Evolutionary conservation across 2,113 vertebrate species (phyloP).

Genomic region (Bufo bufo): DNA sequence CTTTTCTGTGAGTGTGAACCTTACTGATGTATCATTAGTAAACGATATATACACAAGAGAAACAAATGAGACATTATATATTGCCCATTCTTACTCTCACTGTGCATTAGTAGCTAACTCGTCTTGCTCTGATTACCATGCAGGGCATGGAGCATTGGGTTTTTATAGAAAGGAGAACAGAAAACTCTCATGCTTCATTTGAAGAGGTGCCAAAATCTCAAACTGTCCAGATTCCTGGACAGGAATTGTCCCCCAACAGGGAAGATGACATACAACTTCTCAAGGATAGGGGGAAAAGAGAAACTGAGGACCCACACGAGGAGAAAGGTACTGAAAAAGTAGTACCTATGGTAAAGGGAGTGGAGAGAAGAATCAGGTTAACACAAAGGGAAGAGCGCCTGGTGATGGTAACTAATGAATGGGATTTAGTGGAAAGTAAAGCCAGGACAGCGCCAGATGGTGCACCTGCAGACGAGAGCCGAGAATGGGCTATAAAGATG

Average conservation of each 20-base stretch:
- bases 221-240: constrained; percentile 64
- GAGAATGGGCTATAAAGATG: constrained; percentile 43
- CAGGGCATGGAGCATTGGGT: constrained; percentile 99
- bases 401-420: constrained; percentile 57
- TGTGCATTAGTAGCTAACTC: constrained; percentile 76
- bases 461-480: neutral
- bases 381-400: constrained; percentile 43
- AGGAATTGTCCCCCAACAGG: constrained; percentile 36
- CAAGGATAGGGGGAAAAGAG: constrained; percentile 66
- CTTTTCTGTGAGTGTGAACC: neutral
- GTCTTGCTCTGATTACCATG: constrained; percentile 94
- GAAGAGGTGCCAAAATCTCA: constrained; percentile 70
- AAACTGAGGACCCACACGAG: constrained; percentile 37
- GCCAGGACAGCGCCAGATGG: constrained; percentile 53
- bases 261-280: constrained; percentile 57
- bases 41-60: neutral
- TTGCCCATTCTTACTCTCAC: constrained; percentile 38
- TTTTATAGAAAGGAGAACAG: constrained; percentile 95
- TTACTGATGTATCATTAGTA: neutral
- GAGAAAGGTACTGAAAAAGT: constrained; percentile 32
- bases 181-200: constrained; percentile 66
- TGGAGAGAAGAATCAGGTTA: constrained; percentile 43
- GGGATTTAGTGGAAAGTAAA: constrained; percentile 67
- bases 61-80: neutral
- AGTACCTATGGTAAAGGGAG: neutral